These are phyloP conservation scores for Hypocryptadius cinnamomeus DNA, from an alignment of 2,113 vertebrate species.

Conservation along the genomic window DNA sequence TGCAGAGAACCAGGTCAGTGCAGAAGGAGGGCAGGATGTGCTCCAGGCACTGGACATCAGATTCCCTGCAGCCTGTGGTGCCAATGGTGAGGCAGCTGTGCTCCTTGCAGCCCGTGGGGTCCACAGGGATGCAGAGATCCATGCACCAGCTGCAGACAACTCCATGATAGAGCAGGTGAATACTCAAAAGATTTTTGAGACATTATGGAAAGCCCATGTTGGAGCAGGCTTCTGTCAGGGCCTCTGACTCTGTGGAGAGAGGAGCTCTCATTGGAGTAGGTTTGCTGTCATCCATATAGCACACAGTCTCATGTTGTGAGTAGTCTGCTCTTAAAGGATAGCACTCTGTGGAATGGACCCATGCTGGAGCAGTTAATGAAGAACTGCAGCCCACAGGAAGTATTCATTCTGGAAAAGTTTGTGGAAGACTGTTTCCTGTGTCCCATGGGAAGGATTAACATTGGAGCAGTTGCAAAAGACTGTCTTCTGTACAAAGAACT, in stretches of 20 bases:
- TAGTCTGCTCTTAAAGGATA: not conserved
- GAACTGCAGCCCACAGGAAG: not conserved
- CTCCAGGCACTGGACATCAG: not conserved
- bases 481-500: not conserved
- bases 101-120: too few relatives aligned
- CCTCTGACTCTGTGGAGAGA: not conserved
- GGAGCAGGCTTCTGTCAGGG: not conserved
- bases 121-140: not conserved
- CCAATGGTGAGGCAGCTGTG: not conserved
- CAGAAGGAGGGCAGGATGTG: not conserved
- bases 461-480: not conserved
- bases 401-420: not conserved
- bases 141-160: fast-evolving
- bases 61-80: not conserved
- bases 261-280: not conserved
- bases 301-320: not conserved
- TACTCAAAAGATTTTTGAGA: not conserved
- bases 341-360: not conserved
- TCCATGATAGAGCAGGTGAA: not conserved
- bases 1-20: not conserved
- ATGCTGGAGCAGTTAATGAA: not conserved
- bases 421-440: too few relatives aligned
- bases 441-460: not conserved
- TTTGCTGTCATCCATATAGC: not conserved
- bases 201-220: not conserved